Percentiles rank a stretch among this genome's conserved stretches.
Evolutionary conservation across 2,888 invertebrate species (phyloP).

Genomic region (Plebejus argus): DNA sequence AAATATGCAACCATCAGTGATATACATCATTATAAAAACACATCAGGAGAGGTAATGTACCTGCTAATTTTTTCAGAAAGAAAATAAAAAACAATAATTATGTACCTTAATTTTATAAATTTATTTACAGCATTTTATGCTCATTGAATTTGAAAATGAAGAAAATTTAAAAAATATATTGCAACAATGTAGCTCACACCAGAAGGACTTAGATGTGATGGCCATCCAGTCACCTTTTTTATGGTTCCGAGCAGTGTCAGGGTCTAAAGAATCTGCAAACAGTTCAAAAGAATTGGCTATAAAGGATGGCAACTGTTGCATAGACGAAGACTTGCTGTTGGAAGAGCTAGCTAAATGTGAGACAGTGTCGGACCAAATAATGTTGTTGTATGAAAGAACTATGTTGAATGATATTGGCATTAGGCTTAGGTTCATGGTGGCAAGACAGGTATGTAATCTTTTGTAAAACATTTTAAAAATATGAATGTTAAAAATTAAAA

Average conservation of each 20-base stretch:
- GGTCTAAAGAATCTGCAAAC: conserved; percentile 54
- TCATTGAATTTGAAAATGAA: conserved; percentile 85
- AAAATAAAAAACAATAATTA: not conserved
- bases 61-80: not conserved
- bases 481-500: too few species aligned
- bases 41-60: conserved; percentile 66
- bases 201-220: conserved; percentile 58
- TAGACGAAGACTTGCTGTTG: conserved; percentile 63
- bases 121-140: conserved; percentile 84
- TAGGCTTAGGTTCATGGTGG: conserved; percentile 87
- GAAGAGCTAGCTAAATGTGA: conserved; percentile 67
- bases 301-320: conserved; percentile 25
- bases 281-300: conserved; percentile 5
- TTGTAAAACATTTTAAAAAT: not conserved
- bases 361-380: conserved; percentile 85
- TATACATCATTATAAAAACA: conserved; percentile 83
- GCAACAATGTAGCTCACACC: conserved; percentile 45
- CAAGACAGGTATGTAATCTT: conserved; percentile 76
- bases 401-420: conserved; percentile 86
- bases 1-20: conserved; percentile 83
- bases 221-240: conserved; percentile 85
- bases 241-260: conserved; percentile 84
- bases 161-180: conserved; percentile 79
- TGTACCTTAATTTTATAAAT: not conserved
- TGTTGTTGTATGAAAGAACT: conserved; percentile 80